Evolutionary conservation across 2,888 invertebrate genomes (phyloP).

Genomic region (Oeneis ivallda): DNA sequence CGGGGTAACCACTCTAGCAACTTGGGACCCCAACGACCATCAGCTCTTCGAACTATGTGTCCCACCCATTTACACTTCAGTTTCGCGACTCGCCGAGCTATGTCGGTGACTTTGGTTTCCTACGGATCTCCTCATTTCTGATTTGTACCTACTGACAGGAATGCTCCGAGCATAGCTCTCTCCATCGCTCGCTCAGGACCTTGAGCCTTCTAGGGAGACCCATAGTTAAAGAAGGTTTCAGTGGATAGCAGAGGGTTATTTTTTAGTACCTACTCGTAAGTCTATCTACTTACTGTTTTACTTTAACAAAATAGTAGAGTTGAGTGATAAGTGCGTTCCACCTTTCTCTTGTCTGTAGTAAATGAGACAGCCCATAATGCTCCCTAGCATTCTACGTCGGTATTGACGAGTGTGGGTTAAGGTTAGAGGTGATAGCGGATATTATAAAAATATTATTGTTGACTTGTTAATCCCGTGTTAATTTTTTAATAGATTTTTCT

Average conservation of each 20-base stretch:
- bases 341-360: conserved; percentile 72
- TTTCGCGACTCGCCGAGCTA: no score
- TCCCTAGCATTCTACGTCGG: conserved; percentile 42
- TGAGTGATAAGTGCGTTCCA: conserved; percentile 52
- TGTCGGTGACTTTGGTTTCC: no score
- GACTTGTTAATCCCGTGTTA: not conserved
- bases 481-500: not conserved
- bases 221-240: no score
- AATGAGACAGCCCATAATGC: conserved; percentile 65
- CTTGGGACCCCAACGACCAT: no score
- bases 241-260: not conserved
- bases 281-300: not conserved
- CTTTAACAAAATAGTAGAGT: not conserved
- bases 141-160: no score
- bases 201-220: no score
- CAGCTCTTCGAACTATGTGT: no score
- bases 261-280: not conserved
- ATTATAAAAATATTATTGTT: not conserved
- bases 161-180: no score
- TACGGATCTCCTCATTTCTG: no score
- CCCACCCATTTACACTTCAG: no score
- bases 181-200: no score
- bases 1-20: no score
- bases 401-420: conserved; percentile 12
- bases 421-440: conserved; percentile 2